Evolutionary conservation across 2,888 invertebrate species (phyloP).

Genomic region (Chymomyza caudatula): DNA sequence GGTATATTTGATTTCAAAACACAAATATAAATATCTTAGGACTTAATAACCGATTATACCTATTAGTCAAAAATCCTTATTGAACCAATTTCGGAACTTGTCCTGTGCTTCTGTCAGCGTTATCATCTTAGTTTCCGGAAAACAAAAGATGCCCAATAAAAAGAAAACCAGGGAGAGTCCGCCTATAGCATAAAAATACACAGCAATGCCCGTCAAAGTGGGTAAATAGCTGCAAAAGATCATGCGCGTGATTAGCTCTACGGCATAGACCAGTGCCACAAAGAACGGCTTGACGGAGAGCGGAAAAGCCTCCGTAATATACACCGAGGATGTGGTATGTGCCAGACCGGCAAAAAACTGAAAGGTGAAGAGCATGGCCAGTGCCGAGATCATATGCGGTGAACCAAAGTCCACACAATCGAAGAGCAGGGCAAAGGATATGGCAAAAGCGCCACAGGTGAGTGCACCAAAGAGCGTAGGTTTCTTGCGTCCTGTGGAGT

Average conservation of each 20-base stretch:
- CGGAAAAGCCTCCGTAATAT: constrained; percentile 74
- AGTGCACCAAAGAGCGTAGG: constrained; percentile 54
- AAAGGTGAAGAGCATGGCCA: constrained; percentile 51
- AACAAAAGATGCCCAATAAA: constrained; percentile 47
- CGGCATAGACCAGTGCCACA: constrained; percentile 52
- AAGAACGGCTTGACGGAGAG: constrained; percentile 62
- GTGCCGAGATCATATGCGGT: constrained; percentile 36
- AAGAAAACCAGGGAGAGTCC: constrained; percentile 50
- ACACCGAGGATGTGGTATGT: constrained; percentile 63
- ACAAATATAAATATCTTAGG: too few relatives aligned
- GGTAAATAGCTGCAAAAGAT: constrained; percentile 40
- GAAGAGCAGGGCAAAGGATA: constrained; percentile 54
- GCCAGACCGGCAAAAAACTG: constrained; percentile 66
- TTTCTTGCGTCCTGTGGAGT: constrained; percentile 63
- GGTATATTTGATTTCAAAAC: too few relatives aligned
- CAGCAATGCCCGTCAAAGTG: constrained; percentile 18
- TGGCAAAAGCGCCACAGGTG: constrained; percentile 51
- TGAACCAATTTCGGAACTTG: constrained; percentile 61
- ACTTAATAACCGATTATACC: too few relatives aligned
- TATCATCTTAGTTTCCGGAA: constrained; percentile 70
- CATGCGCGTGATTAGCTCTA: constrained; percentile 54
- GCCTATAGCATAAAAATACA: constrained; percentile 57
- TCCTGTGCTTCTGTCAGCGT: constrained; percentile 59
- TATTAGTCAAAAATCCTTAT: constrained; percentile 56
- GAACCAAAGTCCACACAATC: background rate